These are phyloP conservation scores for Atethmia centrago DNA, from an alignment of 2,888 invertebrate species.

Conservation along the genomic window DNA sequence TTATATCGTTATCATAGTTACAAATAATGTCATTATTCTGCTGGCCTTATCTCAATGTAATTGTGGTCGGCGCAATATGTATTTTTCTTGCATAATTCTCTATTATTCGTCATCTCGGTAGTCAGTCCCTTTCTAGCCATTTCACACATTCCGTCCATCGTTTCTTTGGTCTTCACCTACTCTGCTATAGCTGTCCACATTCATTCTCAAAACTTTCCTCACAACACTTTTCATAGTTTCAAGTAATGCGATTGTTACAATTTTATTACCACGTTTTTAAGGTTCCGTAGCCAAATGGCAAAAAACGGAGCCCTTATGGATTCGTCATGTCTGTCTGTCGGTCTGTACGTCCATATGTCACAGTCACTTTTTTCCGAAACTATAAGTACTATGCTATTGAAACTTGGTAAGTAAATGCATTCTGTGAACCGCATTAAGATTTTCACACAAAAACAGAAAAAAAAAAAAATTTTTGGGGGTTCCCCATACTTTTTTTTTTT, in stretches of 20 bases:
- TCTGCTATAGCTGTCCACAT: not conserved
- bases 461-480: no score
- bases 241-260: not conserved
- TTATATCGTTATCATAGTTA: not conserved
- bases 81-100: not conserved
- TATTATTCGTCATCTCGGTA: not conserved
- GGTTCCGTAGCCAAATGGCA: no score
- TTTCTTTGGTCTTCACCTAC: not conserved
- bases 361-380: no score
- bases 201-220: not conserved
- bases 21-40: not conserved
- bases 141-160: not conserved
- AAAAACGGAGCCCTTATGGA: no score
- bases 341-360: no score
- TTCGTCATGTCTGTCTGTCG: no score
- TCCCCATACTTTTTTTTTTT: no score
- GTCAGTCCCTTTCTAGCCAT: not conserved
- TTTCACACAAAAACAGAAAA: no score
- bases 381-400: no score
- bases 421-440: no score
- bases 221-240: not conserved
- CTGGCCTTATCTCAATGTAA: not conserved
- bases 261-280: not conserved
- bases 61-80: not conserved
- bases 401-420: no score